Base-by-base conservation (phyloP, 2,888 invertebrate species). In the Drosophila helvetica region DNA sequence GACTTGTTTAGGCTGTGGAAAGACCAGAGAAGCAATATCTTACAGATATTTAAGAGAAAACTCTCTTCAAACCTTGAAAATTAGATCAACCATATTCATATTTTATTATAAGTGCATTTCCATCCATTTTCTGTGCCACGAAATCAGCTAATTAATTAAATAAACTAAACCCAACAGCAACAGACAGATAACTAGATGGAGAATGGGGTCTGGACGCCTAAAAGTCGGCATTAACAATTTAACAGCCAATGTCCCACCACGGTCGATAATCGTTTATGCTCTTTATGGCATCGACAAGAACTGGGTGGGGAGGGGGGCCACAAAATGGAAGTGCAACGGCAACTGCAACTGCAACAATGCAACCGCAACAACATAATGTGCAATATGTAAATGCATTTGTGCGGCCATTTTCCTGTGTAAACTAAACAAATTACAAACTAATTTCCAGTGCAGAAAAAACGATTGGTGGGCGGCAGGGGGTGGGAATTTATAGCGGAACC, bases 351-450 rank as follows among this genome's bases (percentile, higher is more conserved):
- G 76, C 74, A 74, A 79, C 77, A 77, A 75, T 69, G 54, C 66
- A 55, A 82, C 80, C 80, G 52, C 80, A 80, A 70, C 38, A 83
- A 76, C 74, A 80, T 80, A 76, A 80, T 80, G 65, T 75, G 60
- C 63, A 65, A 79, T 77, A 77, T 77, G 79, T 75, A 77, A 79
- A 82, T 77, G 77, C 77, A 67, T 65, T 65, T 75, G 77, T 77
- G 75, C 53, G 66, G 69, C 63, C 48, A 67, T 77, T 77, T 79
- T 77, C 77, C 7, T 25, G 61, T 79, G 79, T 81, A 75, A 81
- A 72, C 82, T 79, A 79, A 79, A 79, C 79, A 79, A 82, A 79
- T 79, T 79, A 82, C 79, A 82, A 79, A 79, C 79, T 79, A 77
- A 82, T 79, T 79, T 81, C 53, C 55, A 77, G 57, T 33, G 60